Base-by-base conservation (phyloP, 2,113 vertebrate species). In the Microtus oregoni region DNA sequence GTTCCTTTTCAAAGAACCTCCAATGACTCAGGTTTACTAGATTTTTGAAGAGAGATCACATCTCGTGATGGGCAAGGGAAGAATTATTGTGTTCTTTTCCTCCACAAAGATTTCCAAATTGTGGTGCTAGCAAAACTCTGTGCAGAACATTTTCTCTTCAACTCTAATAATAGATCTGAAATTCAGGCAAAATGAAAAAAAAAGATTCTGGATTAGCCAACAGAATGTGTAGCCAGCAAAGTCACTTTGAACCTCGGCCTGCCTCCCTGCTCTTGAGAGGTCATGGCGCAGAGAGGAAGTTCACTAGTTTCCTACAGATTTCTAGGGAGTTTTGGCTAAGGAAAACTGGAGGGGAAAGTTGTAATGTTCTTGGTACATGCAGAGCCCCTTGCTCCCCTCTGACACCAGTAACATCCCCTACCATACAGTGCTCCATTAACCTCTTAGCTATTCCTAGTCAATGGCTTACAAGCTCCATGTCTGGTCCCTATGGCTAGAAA, bases 81-180 rank as follows among this genome's bases (percentile, higher is more conserved):
- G 47, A 78, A 81, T 91, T 52, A 58, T 73, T 4, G 0, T 86
- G 79, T 92, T 96, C 87, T 90, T 88, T 35, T 91, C 41, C 58
- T 90, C 65, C 35, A 95, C 78, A 93, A 90, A 85, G 79, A n/a
- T 50, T 50, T 95, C 88, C 30, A 81, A 92, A 50, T 3, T 0
- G 65, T 93, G 67, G 52, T 92, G 88, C 92, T 95, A 95, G 86
- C 94, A 96, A 88, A 97, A 92, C 50, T 92, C 35, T 93, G 76
- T 72, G 38, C 85, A 93, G 96, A 96, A 96, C 88, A 95, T 90
- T 96, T 85, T 77, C 93, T 95, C 97, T 70, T 96, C 92, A 63
- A 77, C 44, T 96, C 93, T 93, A 97, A 96, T 96, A 96, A 97
- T 95, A 96, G 90, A 81, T 93, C 58, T 75, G 85, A 96, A 96